Evolutionary conservation across 1,140 invertebrate genomes (phyloP).

Genomic region (Aphelinus atriplicis): DNA sequence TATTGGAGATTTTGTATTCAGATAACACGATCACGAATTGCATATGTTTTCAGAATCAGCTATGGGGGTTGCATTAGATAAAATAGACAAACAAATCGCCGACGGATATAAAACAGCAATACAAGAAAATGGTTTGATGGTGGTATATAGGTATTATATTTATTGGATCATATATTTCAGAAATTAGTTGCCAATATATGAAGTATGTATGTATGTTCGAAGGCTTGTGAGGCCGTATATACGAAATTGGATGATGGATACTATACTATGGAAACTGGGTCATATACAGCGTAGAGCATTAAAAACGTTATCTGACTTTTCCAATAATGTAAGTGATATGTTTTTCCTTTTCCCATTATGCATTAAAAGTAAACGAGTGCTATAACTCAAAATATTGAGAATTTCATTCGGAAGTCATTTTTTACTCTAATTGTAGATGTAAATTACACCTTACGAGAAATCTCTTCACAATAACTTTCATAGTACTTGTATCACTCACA

Average conservation of each 20-base stretch:
- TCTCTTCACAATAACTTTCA: too few species aligned
- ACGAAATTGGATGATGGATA: conserved; percentile 68
- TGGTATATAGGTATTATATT: conserved; percentile 44
- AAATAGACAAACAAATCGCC: conserved; percentile 66
- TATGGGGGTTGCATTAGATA: conserved; percentile 77
- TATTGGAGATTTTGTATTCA: background rate
- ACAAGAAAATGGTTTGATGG: conserved; percentile 49
- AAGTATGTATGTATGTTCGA: conserved; percentile 1
- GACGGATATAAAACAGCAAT: conserved; percentile 68
- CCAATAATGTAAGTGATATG: too few species aligned
- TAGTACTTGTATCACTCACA: too few species aligned
- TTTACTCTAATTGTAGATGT: too few species aligned
- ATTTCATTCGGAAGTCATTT: too few species aligned
- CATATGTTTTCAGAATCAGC: conserved; percentile 71
- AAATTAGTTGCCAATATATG: conserved; percentile 10
- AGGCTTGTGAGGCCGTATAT: conserved; percentile 72
- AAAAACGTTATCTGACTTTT: too few species aligned
- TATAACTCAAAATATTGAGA: too few species aligned
- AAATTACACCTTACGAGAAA: too few species aligned
- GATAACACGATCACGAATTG: background rate
- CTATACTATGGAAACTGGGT: conserved; percentile 57
- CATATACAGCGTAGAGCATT: conserved; percentile 56
- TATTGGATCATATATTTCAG: background rate
- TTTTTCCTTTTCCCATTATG: too few species aligned
- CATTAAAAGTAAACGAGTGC: too few species aligned